Evolutionary conservation across 2,888 invertebrate species (phyloP).

Genomic region (Noctua comes): DNA sequence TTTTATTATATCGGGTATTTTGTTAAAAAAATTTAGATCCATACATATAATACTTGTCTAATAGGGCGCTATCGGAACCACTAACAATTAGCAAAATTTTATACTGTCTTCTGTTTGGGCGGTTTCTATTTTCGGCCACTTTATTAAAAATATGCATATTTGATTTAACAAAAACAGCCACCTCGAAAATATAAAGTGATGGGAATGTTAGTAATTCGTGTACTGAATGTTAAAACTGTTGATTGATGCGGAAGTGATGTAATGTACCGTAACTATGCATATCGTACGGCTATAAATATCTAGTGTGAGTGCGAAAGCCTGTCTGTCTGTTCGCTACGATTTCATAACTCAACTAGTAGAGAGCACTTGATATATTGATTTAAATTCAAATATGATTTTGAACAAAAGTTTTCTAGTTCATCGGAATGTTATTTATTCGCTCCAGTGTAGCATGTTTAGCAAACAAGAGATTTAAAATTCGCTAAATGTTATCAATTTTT

Average conservation of each 20-base stretch:
- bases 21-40: no score
- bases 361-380: conserved; percentile 18
- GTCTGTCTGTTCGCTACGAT: conserved; percentile 18
- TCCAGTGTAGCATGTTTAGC: not conserved
- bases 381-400: not conserved
- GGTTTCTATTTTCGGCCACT: no score
- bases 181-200: no score
- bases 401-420: not conserved
- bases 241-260: conserved; percentile 43
- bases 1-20: no score
- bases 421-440: not conserved
- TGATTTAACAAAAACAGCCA: no score
- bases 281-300: conserved; percentile 33
- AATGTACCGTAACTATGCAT: conserved; percentile 32
- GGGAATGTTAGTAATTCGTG: conserved; percentile 3
- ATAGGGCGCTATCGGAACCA: no score
- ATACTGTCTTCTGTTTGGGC: no score
- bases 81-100: no score
- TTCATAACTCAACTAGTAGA: conserved; percentile 27
- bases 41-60: no score
- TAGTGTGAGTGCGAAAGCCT: conserved; percentile 33
- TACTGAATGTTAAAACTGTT: conserved; percentile 27
- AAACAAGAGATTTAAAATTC: not conserved
- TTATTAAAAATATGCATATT: no score
- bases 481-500: not conserved